A percentile compares a stretch with the other conserved stretches of the same genome.
Evolutionary conservation across 2,888 invertebrate species (phyloP).

Genomic region (Agelastica alni): DNA sequence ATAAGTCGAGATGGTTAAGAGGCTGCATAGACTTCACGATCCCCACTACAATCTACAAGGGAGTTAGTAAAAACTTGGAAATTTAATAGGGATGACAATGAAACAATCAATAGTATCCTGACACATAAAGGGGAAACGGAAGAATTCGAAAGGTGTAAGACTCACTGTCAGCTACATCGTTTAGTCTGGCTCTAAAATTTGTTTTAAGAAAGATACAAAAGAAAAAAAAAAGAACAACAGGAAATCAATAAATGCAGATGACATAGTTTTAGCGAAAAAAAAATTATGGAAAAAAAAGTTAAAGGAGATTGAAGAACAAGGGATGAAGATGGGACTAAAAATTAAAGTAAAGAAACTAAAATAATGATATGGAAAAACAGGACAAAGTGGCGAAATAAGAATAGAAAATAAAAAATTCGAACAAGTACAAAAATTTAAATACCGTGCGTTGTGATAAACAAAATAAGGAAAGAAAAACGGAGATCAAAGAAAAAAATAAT

Average conservation of each 20-base stretch:
- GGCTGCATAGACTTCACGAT: no score
- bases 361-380: background rate
- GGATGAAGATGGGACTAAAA: no score
- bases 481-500: background rate
- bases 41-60: no score
- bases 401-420: no score
- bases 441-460: background rate
- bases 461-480: background rate
- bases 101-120: background rate
- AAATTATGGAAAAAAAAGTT: background rate
- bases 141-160: background rate
- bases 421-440: background rate
- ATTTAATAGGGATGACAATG: no score
- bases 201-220: no score
- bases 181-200: no score
- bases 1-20: no score
- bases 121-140: background rate
- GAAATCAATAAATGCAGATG: background rate
- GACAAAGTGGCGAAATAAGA: background rate
- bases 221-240: background rate
- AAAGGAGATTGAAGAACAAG: no score
- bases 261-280: background rate
- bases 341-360: background rate
- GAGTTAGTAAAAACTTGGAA: no score
- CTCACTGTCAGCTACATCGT: background rate